Base-by-base conservation (phyloP, 2,888 invertebrate genomes). In the Rhingia campestris region DNA sequence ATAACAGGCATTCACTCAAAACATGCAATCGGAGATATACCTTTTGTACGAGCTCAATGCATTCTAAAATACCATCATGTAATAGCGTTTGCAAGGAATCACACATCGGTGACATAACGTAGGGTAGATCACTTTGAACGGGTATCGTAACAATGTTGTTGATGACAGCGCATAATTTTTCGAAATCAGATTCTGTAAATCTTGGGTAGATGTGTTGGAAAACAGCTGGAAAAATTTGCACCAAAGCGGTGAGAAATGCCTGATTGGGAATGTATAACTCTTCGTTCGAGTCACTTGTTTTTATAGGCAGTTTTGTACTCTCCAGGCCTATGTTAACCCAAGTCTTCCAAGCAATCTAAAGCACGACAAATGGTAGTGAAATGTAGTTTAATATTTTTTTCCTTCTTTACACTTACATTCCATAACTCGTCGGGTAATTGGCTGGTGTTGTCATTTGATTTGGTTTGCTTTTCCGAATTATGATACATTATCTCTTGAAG, bases 141-240 rank as follows among this genome's bases (percentile, higher is more conserved):
- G 97, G 97, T 86, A 97, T 95, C 67, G 95, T 94, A 32, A 97
- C 94, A 12, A 95, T 94, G 89, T 95, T 95, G 88, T 95, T 94
- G 81, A 97, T 91, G 47, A 96, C 95, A 6, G 92, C 92, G 81
- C 97, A 97, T 53, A 98, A 93, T 88, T 95, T 95, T 86, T 94
- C 94, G 86, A 98, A 94, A 92, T 98, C 98, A 0, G 93, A 69
- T 2, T 89, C 86, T n/a, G 88, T 90, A 74, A 91, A 91, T 82
- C 91, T 95, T 77, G 93, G 92, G 89, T 95, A 94, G 88, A 98
- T 96, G 88, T 97, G 97, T 87, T 96, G 96, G 92, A 98, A 99
- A 79, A 99, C 95, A 76, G 96, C 95, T 4, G 98, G 98, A 91
- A 99, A 99, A 89, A 98, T 98, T 92, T 98, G 98, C 86, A 99